Percentiles rank a stretch among this genome's conserved stretches.
These are phyloP conservation scores for Stegophylla sp. DNA, from an alignment of 2,888 invertebrate genomes.

Conservation along the genomic window DNA sequence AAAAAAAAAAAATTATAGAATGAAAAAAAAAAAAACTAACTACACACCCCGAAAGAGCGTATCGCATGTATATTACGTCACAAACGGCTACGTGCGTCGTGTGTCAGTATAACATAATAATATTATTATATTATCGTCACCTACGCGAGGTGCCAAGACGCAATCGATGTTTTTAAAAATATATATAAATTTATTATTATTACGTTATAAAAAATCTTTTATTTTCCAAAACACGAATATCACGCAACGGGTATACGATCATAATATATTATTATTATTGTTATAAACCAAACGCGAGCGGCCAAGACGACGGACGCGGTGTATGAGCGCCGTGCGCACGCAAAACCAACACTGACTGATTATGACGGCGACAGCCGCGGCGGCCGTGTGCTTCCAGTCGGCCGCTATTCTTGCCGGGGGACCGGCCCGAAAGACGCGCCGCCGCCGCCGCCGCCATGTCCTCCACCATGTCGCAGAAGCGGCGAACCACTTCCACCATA, in stretches of 20 bases:
- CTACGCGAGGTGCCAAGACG: not conserved
- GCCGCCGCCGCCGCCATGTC: constrained; percentile 6
- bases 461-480: too few species aligned
- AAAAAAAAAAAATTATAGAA: not conserved
- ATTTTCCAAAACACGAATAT: not conserved
- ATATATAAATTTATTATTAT: not conserved
- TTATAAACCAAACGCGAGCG: not conserved
- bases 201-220: not conserved
- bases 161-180: not conserved
- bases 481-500: too few species aligned
- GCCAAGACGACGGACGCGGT: not conserved
- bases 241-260: not conserved
- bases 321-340: constrained; percentile 23
- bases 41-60: constrained; percentile 11
- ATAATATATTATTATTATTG: not conserved
- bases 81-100: too few species aligned
- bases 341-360: constrained; percentile 42
- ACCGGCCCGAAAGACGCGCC: constrained; percentile 33
- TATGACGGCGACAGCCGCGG: constrained; percentile 15
- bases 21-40: constrained; percentile 17
- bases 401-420: constrained; percentile 17
- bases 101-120: not conserved
- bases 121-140: not conserved
- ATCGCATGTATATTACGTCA: too few species aligned
- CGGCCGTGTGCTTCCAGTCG: constrained; percentile 7